Base-by-base conservation (phyloP, 2,888 invertebrate genomes). In the Sinodicranocentrus sp. region DNA sequence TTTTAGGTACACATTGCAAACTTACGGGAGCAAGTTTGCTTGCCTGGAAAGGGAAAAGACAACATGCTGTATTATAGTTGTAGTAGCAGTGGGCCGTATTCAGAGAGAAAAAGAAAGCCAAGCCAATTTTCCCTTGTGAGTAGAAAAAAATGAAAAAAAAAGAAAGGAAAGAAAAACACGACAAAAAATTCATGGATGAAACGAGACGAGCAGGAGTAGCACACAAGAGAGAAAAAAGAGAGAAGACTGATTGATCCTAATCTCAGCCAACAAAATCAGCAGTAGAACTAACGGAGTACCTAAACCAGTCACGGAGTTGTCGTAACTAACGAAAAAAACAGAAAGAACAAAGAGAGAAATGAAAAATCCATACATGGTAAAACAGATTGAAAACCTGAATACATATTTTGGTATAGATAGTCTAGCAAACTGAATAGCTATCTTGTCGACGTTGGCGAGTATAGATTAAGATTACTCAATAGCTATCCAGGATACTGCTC, bases 191-290 rank as follows among this genome's bases (percentile, higher is more conserved):
- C 82, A 78, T 59, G 59, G 63, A 70, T 59, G 61, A 70, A 17
- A 39, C 23, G 19, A 43, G 21, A 54, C 43, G 25, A 23, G 65
- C 25, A 52, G 57, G 0, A 59, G 48, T 3, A 44, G 26, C 63
- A 65, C 48, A 52, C 59, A 59, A 44, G n/a, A 19, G 76, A 25
- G 68, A 68, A 39, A 77, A 44, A 33, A 68, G 26, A 68, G 59
- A 19, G 57, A 78, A 82, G 73, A 70, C 85, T 85, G 85, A 85
- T 82, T 85, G 78, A 82, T 82, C 82, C 78, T 82, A 85, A 82
- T 85, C 85, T 78, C 65, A 67, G 77, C 59, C 52, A 77, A 59
- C 68, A 57, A n/a, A 39, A 26, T 61, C 61, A 48, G 28, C 39
- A 39, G 26, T 28, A 26, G 48, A 63, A 63, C 44, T 44, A 25